Percentiles rank a stretch among this genome's conserved stretches.
Conservation (phyloP, 2,797 vertebrate genomes). For the Parotocinclus haroldoi region DNA sequence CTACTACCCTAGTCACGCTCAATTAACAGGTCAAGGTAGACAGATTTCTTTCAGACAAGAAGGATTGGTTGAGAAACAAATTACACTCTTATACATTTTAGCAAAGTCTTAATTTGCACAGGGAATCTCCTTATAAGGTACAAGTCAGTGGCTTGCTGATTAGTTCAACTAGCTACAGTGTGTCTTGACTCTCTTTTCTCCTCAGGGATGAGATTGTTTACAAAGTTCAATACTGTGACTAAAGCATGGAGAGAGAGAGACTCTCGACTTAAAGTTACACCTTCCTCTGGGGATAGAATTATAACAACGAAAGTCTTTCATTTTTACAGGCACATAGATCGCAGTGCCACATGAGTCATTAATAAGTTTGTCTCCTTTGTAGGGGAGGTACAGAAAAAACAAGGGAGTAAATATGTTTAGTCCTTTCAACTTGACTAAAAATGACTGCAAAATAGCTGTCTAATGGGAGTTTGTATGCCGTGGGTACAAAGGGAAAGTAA, state of each 20-base stretch:
- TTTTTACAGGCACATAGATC: not conserved
- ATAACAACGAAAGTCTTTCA: not conserved
- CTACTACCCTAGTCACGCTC: conserved; percentile 4
- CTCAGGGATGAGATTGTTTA: conserved; percentile 7
- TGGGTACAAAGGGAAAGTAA: too few species aligned
- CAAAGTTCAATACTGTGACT: not conserved
- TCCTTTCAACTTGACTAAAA: too few species aligned
- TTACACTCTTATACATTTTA: not conserved
- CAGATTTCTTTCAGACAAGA: conserved; percentile 11
- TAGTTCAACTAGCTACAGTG: conserved; percentile 1
- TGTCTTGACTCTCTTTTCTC: not conserved
- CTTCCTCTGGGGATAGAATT: too few species aligned
- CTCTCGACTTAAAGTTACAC: not conserved
- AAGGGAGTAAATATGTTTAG: too few species aligned
- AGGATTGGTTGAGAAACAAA: not conserved
- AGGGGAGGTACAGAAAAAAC: not conserved
- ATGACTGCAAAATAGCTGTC: too few species aligned
- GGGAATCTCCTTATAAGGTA: conserved; percentile 10
- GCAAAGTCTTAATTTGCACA: not conserved
- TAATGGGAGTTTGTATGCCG: too few species aligned
- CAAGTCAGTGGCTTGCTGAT: conserved; percentile 21
- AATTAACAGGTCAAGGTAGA: conserved; percentile 10
- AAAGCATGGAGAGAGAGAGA: not conserved
- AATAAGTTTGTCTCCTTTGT: conserved; percentile 35
- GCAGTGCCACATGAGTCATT: conserved; percentile 4